phyloP scores from a whole-genome alignment of 2,113 vertebrate genomes.

The Brachyistius frenatus region DNA sequence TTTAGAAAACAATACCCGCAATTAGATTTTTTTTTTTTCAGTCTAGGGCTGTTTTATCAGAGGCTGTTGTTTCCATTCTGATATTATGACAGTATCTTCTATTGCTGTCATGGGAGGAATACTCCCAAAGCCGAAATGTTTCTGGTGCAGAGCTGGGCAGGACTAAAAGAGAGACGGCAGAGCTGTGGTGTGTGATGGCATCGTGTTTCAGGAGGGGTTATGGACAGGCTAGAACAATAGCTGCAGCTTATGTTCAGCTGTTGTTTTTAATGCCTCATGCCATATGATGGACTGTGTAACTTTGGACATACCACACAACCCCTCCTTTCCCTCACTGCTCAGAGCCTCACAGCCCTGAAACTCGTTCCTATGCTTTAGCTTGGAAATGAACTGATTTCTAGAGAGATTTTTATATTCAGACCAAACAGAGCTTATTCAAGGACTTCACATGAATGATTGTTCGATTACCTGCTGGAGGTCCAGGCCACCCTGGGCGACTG shows the following conservation, averaged over 20 bases:
- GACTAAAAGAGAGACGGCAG: constrained; percentile 62
- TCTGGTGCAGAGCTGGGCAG: constrained; percentile 54
- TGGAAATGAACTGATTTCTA: neutral
- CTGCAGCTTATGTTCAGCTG: constrained; percentile 81
- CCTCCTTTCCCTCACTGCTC: constrained; percentile 16
- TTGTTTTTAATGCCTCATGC: constrained; percentile 75
- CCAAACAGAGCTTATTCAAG: constrained; percentile 7
- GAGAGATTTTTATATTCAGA: constrained; percentile 16
- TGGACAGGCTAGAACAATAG: constrained; percentile 79
- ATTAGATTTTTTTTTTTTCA: constrained; percentile 12
- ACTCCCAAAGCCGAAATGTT: constrained; percentile 58
- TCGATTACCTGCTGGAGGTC: constrained; percentile 82
- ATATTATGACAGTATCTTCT: constrained; percentile 37
- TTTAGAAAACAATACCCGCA: constrained; percentile 35
- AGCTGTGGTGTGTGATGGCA: constrained; percentile 47
- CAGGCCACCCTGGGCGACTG: constrained; percentile 79
- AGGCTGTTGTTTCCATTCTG: constrained; percentile 29
- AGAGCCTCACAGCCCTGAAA: constrained; percentile 35
- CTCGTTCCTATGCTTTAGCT: constrained; percentile 21
- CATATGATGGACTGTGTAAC: constrained; percentile 74
- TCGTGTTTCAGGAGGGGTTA: constrained; percentile 73
- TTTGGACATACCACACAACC: constrained; percentile 69
- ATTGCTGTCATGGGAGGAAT: constrained; percentile 53
- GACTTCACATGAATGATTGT: constrained; percentile 3
- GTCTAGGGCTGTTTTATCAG: neutral